Percentiles rank a stretch among this genome's conserved stretches.
These are phyloP conservation scores for Catagonus wagneri DNA, from an alignment of 2,113 vertebrate species.

Conservation along the genomic window DNA sequence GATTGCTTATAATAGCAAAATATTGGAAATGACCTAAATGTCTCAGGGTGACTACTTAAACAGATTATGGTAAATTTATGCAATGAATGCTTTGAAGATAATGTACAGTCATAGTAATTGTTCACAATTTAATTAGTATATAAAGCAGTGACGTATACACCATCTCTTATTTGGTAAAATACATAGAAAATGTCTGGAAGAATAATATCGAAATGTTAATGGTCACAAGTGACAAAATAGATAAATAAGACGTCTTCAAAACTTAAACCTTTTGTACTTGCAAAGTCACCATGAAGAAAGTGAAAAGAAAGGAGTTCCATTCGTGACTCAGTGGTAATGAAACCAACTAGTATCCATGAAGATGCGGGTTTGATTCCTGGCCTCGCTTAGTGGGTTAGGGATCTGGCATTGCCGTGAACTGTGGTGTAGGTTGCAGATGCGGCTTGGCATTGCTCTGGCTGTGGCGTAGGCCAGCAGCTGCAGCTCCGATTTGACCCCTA, in stretches of 20 bases:
- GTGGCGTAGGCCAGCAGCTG: too few relatives aligned
- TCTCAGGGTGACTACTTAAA: neutral
- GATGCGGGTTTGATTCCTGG: too few relatives aligned
- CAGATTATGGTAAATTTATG: neutral
- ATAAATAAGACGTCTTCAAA: neutral
- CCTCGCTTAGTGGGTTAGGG: too few relatives aligned
- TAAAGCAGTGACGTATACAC: neutral
- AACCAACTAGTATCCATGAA: too few relatives aligned
- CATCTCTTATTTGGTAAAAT: neutral
- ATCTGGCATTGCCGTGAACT: too few relatives aligned
- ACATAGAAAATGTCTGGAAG: neutral
- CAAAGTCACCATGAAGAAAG: neutral
- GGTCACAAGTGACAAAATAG: neutral
- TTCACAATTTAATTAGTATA: neutral
- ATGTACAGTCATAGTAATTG: neutral
- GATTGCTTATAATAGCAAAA: slow-evolving; percentile 18
- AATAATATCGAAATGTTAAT: neutral
- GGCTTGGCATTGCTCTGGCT: too few relatives aligned
- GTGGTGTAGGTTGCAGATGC: too few relatives aligned
- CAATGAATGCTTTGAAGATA: neutral
- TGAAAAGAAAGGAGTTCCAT: neutral
- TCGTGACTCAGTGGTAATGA: too few relatives aligned
- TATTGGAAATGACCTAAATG: neutral
- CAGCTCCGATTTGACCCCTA: too few relatives aligned
- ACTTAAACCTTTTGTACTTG: neutral